These are phyloP conservation scores for Rafetus swinhoei DNA, from an alignment of 2,113 vertebrate genomes.

Conservation along the genomic window DNA sequence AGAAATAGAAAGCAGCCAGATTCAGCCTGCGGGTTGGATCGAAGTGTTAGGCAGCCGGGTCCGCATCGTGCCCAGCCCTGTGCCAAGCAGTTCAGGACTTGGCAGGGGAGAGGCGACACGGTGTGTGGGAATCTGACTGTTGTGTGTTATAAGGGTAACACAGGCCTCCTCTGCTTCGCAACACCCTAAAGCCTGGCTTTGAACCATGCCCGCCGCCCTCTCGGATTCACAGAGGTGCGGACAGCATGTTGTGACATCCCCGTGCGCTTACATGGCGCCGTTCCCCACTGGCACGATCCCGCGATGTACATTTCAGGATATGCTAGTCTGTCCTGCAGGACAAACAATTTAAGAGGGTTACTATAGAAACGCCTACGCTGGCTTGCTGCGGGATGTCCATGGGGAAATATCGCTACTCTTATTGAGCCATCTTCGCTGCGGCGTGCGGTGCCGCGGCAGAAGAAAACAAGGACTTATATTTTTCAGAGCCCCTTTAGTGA, in stretches of 20 bases:
- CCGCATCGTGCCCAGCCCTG: too few species aligned
- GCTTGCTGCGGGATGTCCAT: neutral
- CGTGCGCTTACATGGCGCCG: fast-evolving
- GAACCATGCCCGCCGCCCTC: neutral
- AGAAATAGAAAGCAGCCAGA: too few species aligned
- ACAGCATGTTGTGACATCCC: fast-evolving
- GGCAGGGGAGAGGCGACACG: neutral
- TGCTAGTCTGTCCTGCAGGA: neutral
- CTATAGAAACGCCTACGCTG: neutral
- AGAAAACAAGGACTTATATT: neutral
- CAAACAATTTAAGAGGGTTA: neutral
- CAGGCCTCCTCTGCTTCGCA: neutral
- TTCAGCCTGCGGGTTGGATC: too few species aligned
- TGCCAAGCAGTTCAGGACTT: neutral
- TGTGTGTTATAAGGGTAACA: neutral
- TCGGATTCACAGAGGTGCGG: too few species aligned
- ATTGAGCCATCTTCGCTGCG: neutral
- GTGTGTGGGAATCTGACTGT: neutral
- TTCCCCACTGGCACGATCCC: fast-evolving
- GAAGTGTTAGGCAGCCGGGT: too few species aligned
- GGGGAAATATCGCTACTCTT: neutral
- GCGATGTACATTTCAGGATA: neutral
- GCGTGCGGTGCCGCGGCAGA: neutral
- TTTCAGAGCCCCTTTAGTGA: neutral
- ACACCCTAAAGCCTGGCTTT: neutral